Conservation (phyloP, 2,797 vertebrate genomes). For the Melanotaenia maccullochi region DNA sequence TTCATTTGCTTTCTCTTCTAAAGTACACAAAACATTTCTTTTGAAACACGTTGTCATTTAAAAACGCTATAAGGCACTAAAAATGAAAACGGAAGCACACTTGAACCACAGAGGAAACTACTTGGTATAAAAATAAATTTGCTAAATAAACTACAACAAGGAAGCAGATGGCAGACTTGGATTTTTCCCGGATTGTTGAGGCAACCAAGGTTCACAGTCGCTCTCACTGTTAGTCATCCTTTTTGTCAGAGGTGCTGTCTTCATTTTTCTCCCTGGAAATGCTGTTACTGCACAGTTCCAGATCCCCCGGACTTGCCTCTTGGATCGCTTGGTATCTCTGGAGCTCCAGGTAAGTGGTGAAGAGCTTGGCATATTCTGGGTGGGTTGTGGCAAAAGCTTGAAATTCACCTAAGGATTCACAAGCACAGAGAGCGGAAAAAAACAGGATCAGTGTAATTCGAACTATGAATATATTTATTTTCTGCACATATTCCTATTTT, state of each 20-base stretch:
- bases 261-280: slow-evolving; percentile 72
- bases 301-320: slow-evolving; percentile 63
- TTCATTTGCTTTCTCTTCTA: background rate
- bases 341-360: slow-evolving; percentile 95
- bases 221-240: slow-evolving; percentile 86
- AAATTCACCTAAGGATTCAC: slow-evolving; percentile 87
- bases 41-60: slow-evolving; percentile 8
- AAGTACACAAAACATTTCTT: background rate
- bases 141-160: background rate
- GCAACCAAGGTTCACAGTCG: background rate
- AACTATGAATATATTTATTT: background rate
- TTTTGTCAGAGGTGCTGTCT: slow-evolving; percentile 90
- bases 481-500: slow-evolving; percentile 2
- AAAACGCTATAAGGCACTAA: slow-evolving; percentile 76
- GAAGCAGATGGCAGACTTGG: background rate
- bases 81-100: slow-evolving; percentile 42
- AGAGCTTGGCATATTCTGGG: slow-evolving; percentile 94
- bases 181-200: background rate
- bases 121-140: slow-evolving; percentile 31
- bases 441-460: background rate
- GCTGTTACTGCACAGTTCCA: slow-evolving; percentile 63
- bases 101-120: slow-evolving; percentile 43
- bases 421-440: slow-evolving; percentile 1
- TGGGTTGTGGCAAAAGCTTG: slow-evolving; percentile 88
- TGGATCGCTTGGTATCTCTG: slow-evolving; percentile 89